Base-by-base conservation (phyloP, 2,113 vertebrate species). In the Ochotona curzoniae region DNA sequence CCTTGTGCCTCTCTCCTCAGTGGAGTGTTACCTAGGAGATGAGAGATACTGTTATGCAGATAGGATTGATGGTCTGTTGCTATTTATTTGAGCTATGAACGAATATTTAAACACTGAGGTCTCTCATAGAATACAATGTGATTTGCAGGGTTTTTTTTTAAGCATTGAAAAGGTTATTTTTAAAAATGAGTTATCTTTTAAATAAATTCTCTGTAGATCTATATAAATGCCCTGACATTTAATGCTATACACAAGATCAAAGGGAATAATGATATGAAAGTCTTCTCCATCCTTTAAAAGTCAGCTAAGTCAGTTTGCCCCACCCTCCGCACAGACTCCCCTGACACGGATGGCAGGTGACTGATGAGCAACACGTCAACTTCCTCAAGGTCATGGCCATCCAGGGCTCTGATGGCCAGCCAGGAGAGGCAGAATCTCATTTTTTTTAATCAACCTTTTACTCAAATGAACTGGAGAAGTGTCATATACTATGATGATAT, bases 101-200 rank as follows among this genome's bases (percentile, higher is more conserved):
- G 78, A 96, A 94, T 96, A 89, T 57, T 57, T 96, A 93, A 93
- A 82, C 7, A n/a, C 23, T 71, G 4, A 38, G 57, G 44, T 90
- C 66, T 76, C 60, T 91, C 87, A 66, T 17, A 35, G 64, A 66
- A 81, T 30, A 70, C 83, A 71, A 85, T 82, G 35, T 32, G 75
- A 85, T 94, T 92, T 95, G 21, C 87, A n/a, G n/a, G n/a, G 38
- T 44, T 44, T 44, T 44, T 44, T 67, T 49, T 94, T 28, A 83
- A 80, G 80, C 10, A 64, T 67, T 30, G 15, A 93, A 83, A 67
- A 14, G 13, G 28, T 87, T 21, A 12, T 75, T 66, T 76, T 79
- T 74, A 14, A 84, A 95, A 89, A 32, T 44, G 66, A 57, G 18
- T 57, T 57, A 85, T 80, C 49, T 79, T 73, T 93, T 93, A 71